These are phyloP conservation scores for Trichosurus vulpecula DNA, from an alignment of 2,797 vertebrate genomes.

Conservation along the genomic window DNA sequence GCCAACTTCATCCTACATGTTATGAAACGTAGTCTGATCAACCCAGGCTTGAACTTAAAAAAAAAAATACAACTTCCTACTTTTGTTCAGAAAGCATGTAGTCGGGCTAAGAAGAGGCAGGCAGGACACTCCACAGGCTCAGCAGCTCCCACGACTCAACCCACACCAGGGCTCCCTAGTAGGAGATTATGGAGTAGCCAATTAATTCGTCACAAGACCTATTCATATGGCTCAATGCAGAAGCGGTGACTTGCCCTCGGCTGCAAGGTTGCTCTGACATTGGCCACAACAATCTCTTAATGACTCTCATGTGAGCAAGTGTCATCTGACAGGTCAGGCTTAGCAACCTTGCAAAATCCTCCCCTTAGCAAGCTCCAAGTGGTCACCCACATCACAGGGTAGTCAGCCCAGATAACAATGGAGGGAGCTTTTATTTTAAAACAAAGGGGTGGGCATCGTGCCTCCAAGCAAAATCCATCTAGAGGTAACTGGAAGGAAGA, in stretches of 20 bases:
- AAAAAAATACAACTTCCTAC: slow-evolving; percentile 75
- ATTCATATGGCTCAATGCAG: slow-evolving; percentile 81
- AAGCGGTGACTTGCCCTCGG: slow-evolving; percentile 80
- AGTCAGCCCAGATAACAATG: background rate
- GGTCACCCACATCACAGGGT: background rate
- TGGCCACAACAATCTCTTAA: slow-evolving; percentile 85
- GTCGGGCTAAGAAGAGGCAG: slow-evolving; percentile 52
- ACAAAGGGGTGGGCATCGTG: background rate
- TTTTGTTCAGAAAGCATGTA: slow-evolving; percentile 70
- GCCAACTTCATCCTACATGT: slow-evolving; percentile 42
- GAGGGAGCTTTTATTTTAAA: background rate
- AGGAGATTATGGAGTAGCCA: slow-evolving; percentile 80
- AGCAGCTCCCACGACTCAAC: slow-evolving; percentile 82
- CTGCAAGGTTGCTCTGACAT: slow-evolving; percentile 85
- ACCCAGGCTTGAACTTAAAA: slow-evolving; percentile 53
- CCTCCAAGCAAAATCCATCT: background rate
- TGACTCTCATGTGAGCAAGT: slow-evolving; percentile 86
- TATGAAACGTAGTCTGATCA: slow-evolving; percentile 67
- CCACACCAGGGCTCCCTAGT: slow-evolving; percentile 78
- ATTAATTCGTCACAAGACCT: slow-evolving; percentile 87
- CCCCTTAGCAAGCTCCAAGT: background rate
- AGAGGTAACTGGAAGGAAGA: no score
- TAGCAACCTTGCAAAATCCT: slow-evolving; percentile 82
- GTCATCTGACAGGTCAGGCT: slow-evolving; percentile 86
- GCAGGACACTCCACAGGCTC: slow-evolving; percentile 77